Base-by-base conservation (phyloP, 2,888 invertebrate genomes). In the Tipula unca region DNA sequence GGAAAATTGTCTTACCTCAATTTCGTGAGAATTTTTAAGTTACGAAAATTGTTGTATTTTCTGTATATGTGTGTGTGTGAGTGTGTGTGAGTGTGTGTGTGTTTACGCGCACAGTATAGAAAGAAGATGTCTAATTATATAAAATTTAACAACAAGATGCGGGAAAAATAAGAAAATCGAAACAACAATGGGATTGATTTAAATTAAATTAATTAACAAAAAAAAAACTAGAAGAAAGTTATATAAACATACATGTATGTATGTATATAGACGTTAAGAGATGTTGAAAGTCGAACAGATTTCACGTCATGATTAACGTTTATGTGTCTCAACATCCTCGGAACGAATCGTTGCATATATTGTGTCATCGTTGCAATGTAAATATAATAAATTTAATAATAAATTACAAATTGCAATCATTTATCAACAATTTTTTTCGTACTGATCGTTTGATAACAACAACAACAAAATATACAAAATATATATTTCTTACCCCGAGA, bases 371-470 rank as follows among this genome's bases (percentile, higher is more conserved):
- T 25, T 69, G 69, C 69, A 69, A 69, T 69, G 25, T n/a, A 69
- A 69, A 69, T 25, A 69, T 25, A 69, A 69, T 69, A 69, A 69
- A 69, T 69, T 69, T 69, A 25, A 69, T 25, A 69, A 69, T 69
- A 69, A 69, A 69, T 69, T 25, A 69, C 69, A 69, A 69, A 69
- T 69, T 69, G 69, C 69, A 69, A 69, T 69, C 69, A 69, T 69
- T 69, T 69, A 69, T 69, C 69, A 69, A 69, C 25, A 6, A 69
- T 69, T 69, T 69, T 48, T 48, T 69, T 69, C 69, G 69, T 69
- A 48, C 48, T 69, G 69, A 69, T 69, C 69, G 25, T 10, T 69
- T 69, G 69, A 69, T 69, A 69, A 25, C 25, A 25, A 69, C 35
- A 39, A 48, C 4, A 13, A 25, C 25, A 25, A 0, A 39, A 48